Conservation (phyloP, 2,113 vertebrate genomes). For the Mastomys natalensis region DNA sequence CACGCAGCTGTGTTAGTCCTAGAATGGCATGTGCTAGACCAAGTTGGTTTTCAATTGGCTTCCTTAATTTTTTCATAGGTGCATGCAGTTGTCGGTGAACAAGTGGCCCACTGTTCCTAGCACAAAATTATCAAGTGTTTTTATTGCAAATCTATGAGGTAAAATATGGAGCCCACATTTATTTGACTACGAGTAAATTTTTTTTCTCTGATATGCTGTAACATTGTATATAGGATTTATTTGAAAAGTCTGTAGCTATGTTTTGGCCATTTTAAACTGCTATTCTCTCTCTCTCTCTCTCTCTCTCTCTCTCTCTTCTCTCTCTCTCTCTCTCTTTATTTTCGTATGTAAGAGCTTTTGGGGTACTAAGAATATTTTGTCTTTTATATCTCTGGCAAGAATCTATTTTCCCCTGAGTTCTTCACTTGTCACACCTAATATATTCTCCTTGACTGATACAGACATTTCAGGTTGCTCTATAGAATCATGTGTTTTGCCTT, state of each 20-base stretch:
- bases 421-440: neutral
- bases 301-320: too few species aligned
- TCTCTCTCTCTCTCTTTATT: neutral
- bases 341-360: conserved; percentile 23
- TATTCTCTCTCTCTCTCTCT: neutral
- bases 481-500: neutral
- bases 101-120: neutral
- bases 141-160: neutral
- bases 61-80: neutral
- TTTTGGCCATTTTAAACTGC: neutral
- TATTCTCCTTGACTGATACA: neutral
- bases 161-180: neutral
- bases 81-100: neutral
- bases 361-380: neutral
- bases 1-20: neutral
- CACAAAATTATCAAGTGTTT: neutral
- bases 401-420: neutral
- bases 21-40: neutral
- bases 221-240: conserved; percentile 42
- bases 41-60: neutral
- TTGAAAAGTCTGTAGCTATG: neutral
- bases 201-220: neutral
- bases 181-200: neutral
- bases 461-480: neutral
- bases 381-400: neutral